A percentile compares a stretch with the other conserved stretches of the same genome.
These are phyloP conservation scores for Agrochola lychnidis DNA, from an alignment of 2,888 invertebrate genomes.

Conservation along the genomic window DNA sequence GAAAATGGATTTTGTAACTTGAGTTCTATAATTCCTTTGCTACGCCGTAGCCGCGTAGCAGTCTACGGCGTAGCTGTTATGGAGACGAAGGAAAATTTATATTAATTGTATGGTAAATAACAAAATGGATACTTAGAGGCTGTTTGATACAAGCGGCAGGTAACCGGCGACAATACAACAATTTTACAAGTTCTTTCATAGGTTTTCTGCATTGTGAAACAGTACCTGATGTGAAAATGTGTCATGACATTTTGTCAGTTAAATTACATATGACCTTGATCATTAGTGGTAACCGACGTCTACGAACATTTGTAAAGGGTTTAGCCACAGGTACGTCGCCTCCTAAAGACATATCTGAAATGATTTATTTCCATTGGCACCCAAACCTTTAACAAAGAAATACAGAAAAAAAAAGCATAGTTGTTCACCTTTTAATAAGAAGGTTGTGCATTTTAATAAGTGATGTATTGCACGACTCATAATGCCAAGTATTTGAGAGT, in stretches of 20 bases:
- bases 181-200: neutral
- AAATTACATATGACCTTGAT: neutral
- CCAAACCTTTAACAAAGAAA: no score
- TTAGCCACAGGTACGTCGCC: neutral
- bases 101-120: neutral
- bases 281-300: neutral
- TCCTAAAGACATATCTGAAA: neutral
- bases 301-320: neutral
- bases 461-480: neutral
- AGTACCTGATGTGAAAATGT: neutral
- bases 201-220: neutral
- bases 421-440: no score
- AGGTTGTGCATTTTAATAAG: no score
- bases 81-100: neutral
- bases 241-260: neutral
- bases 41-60: slow-evolving; percentile 21
- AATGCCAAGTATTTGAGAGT: no score
- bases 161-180: neutral
- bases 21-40: neutral
- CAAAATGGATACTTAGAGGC: neutral
- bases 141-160: neutral
- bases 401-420: no score
- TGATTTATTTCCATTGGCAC: no score
- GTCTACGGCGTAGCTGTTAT: slow-evolving; percentile 31
- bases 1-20: slow-evolving; percentile 28